A percentile compares a stretch with the other conserved stretches of the same genome.
Conservation (phyloP, 2,797 vertebrate genomes). For the Pygocentrus nattereri region DNA sequence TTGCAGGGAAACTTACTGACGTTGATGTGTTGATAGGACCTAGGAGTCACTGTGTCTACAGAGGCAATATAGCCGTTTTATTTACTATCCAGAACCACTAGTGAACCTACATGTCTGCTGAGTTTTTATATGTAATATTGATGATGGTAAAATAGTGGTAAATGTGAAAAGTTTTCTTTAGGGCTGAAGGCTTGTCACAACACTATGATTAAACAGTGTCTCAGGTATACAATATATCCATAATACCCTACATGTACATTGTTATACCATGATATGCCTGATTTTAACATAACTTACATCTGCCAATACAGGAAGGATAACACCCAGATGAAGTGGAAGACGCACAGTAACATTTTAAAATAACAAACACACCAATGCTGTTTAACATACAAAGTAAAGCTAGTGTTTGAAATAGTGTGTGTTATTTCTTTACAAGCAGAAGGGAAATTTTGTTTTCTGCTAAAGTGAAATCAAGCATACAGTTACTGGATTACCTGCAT, state of each 20-base stretch:
- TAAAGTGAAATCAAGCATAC: slow-evolving; percentile 28
- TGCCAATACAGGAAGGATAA: slow-evolving; percentile 26
- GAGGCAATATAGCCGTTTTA: too few species aligned
- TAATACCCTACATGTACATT: not conserved
- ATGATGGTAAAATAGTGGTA: too few species aligned
- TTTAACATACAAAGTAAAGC: not conserved
- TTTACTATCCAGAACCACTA: too few species aligned
- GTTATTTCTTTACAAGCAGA: not conserved
- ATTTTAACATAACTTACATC: slow-evolving; percentile 42
- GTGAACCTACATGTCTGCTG: too few species aligned
- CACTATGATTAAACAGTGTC: too few species aligned
- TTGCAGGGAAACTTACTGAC: too few species aligned
- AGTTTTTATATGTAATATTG: too few species aligned
- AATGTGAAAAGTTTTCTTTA: too few species aligned
- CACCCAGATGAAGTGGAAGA: not conserved
- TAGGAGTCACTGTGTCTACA: too few species aligned
- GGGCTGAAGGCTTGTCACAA: too few species aligned
- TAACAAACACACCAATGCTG: not conserved
- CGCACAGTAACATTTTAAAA: not conserved
- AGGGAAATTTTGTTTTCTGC: slow-evolving; percentile 12
- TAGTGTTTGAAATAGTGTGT: not conserved
- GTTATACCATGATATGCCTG: slow-evolving; percentile 27
- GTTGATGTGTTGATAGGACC: too few species aligned
- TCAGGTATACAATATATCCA: too few species aligned
- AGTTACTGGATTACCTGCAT: slow-evolving; percentile 39